Base-by-base conservation (phyloP, 2,113 vertebrate species). In the Pardalotus punctatus region DNA sequence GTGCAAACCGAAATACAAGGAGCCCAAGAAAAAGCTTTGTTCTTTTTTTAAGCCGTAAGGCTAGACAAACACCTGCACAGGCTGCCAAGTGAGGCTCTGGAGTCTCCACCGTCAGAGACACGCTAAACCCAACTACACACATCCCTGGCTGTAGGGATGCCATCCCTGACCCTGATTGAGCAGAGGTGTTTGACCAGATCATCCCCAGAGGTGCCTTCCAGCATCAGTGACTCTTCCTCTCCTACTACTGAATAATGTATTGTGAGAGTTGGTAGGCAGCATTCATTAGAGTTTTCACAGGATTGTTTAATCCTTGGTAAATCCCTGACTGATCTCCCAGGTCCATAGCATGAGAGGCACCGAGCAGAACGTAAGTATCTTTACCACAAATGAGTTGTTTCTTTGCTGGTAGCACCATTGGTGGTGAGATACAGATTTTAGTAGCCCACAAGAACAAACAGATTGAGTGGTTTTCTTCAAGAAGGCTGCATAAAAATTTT, bases 181-280 rank as follows among this genome's bases (percentile, higher is more conserved):
- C 42, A 53, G n/a, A 60, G 33, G 9, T 35, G 23, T 25, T 51
- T 22, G 21, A 78, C 36, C 13, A 86, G 28, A 27, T 8, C 42
- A 28, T 21, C 11, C 33, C 36, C 54, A 47, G 33, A 57, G 2
- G 1, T 4, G 10, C 5, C 51, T 62, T 66, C 56, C 27, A 53
- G 22, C 7, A 21, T 25, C 1, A 0, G 31, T 15, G 8, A 62
- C 36, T 36, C 51, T 40, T 85, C 27, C 51, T 78, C 60, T 81
- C 38, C 43, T 60, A 27, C 19, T 54, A 28, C 7, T 27, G 18
- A 81, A 14, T 11, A 51, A 23, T 0, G 0, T n/a, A 53, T 17
- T 31, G 22, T 18, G 18, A 85, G n/a, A 81, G 29, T 27, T 4
- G 1, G 25, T 22, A 67, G 22, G 5, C 14, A 84, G 9, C 10